Evolutionary conservation across 2,797 vertebrate species (phyloP), one percentile per base, ranked within the genome.

Genomic region (Coendou prehensilis): DNA sequence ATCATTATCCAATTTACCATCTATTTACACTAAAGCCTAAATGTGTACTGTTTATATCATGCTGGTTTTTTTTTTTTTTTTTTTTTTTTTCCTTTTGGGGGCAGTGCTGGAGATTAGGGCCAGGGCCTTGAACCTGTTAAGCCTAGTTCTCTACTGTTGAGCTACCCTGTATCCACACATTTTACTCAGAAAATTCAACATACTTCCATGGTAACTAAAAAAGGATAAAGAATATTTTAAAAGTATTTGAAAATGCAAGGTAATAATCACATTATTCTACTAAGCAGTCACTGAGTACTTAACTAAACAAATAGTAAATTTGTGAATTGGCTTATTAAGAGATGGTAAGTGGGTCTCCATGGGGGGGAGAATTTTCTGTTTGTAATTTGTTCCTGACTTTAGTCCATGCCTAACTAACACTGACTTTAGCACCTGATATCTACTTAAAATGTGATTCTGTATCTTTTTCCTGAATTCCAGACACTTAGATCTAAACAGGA

Each of bases 191-290:
- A 71, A 71, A 87, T 54, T 56, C 47, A 83, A 17, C n/a, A 17
- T 37, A n/a, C 8, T 14, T 56, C 45, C 47, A 52, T 73, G 47
- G 54, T 10, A 93, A 63, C 10, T 80, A 20, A 67, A 86, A 73
- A 75, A 82, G 17, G 37, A 20, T 18, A 73, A 37, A 54, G 18
- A 61, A 28, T 83, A 14, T 45, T 85, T 57, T 71, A 28, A 84
- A 93, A 93, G 56, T 28, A 88, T 26, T 83, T 75, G 78, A 87
- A 87, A 83, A 41, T 86, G 28, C 47, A 81, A 69, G 26, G 81
- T 69, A 33, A 59, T 89, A 41, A 52, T 91, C 52, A 84, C 20
- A 73, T 63, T 63, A 7, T 89, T 87, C 50, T 87, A 5, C n/a
- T 80, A 52, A 18, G 45, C 61, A 47, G 41, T 79, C 41, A 52